Percentiles rank a stretch among this genome's conserved stretches.
Conservation (phyloP, 1,140 invertebrate species). For the Solen grandis region DNA sequence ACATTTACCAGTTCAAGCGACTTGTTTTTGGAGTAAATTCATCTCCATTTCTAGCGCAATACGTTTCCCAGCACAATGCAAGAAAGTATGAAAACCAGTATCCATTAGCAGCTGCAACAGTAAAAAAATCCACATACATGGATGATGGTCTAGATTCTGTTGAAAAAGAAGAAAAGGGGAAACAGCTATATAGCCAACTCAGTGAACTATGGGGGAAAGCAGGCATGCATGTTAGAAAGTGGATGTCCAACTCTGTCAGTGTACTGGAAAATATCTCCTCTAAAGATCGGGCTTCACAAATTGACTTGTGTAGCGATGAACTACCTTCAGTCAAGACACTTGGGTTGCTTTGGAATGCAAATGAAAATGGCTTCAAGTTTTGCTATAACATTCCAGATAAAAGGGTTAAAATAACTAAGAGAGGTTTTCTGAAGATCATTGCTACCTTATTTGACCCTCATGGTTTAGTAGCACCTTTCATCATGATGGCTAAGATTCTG, state of each 20-base stretch:
- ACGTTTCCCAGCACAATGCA: slow-evolving; percentile 14
- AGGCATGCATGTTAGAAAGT: neutral
- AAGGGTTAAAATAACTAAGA: neutral
- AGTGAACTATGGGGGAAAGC: neutral
- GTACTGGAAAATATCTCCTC: neutral
- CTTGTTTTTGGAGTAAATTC: slow-evolving; percentile 45
- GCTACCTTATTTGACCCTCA: slow-evolving; percentile 7
- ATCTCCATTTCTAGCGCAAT: slow-evolving; percentile 47
- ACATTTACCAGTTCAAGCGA: too few species aligned
- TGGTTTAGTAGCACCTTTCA: slow-evolving; percentile 3
- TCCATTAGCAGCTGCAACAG: slow-evolving; percentile 1
- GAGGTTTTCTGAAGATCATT: slow-evolving; percentile 1
- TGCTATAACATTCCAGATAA: neutral
- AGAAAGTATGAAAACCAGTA: neutral
- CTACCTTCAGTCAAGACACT: slow-evolving; percentile 22
- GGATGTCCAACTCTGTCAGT: neutral
- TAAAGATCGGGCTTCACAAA: neutral
- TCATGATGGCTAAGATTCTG: slow-evolving; percentile 1
- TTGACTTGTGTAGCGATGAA: neutral
- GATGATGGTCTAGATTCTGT: slow-evolving; percentile 22
- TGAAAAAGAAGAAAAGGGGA: neutral
- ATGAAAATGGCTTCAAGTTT: slow-evolving; percentile 17
- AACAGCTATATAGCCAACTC: neutral
- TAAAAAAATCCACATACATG: slow-evolving; percentile 25
- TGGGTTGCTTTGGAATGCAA: slow-evolving; percentile 25